Evolutionary conservation across 2,888 invertebrate species (phyloP).

Genomic region (Micropterix aruncella): DNA sequence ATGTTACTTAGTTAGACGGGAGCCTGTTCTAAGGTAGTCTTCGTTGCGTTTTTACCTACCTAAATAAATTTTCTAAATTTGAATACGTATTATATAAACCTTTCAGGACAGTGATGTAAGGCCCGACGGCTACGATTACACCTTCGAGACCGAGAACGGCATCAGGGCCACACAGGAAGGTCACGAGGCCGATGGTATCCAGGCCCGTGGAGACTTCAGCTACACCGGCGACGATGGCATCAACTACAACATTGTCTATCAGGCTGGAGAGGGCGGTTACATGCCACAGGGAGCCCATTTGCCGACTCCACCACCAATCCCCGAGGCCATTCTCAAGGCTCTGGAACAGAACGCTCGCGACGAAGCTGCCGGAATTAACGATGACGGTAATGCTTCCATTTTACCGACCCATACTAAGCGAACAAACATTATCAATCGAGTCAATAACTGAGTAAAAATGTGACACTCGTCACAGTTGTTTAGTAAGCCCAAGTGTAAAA

Average conservation of each 20-base stretch:
- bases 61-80: too few relatives aligned
- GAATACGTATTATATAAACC: too few relatives aligned
- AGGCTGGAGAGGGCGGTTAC: constrained; percentile 44
- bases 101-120: constrained; percentile 12
- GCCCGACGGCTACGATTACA: constrained; percentile 26
- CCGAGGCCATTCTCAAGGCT: constrained; percentile 36
- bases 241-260: constrained; percentile 36
- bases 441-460: too few relatives aligned
- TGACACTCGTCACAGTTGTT: too few relatives aligned
- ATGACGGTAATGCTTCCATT: too few relatives aligned
- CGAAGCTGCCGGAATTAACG: constrained; percentile 32
- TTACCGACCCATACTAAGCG: too few relatives aligned
- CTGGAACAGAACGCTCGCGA: constrained; percentile 33
- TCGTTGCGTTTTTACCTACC: too few relatives aligned
- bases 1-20: too few relatives aligned
- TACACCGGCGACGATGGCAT: constrained; percentile 44
- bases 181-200: constrained; percentile 22
- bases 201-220: constrained; percentile 37
- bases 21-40: too few relatives aligned
- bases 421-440: too few relatives aligned
- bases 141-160: constrained; percentile 51
- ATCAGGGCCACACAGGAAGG: constrained; percentile 41
- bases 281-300: constrained; percentile 38
- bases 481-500: too few relatives aligned
- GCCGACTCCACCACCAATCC: constrained; percentile 43